Base-by-base conservation (phyloP, 2,113 vertebrate species). In the Etheostoma cragini region DNA sequence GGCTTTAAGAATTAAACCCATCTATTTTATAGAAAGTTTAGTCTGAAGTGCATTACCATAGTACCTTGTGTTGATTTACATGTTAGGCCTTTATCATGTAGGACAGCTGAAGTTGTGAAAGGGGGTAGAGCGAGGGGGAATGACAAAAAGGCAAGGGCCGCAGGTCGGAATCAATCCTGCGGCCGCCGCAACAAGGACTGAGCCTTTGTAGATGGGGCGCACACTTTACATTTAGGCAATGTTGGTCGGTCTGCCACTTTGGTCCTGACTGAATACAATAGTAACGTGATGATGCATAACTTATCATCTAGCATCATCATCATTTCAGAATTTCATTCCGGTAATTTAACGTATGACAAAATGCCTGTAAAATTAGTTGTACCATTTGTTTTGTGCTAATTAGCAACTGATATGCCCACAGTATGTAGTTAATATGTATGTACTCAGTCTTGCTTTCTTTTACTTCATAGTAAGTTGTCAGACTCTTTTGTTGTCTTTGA, bases 1-100 rank as follows among this genome's bases (percentile, higher is more conserved):
- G 11, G 61, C 70, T 84, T 80, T 61, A 76, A 49, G 63, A 76
- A 65, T 63, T 72, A 80, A 86, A 88, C 83, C 73, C 57, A 79
- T 71, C 64, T 54, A 11, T 79, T 76, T 80, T 62, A 78, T 14
- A 21, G 49, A 13, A 66, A 24, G 71, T 81, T 81, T 22, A 72
- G 47, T 72, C 49, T 62, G 24, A 47, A 45, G 35, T 64, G 30
- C 30, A 52, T 83, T 66, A 71, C 56, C 26, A 24, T 24, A 21
- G 83, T 19, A 38, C 79, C 50, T 49, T 4, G 6, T 49, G 61
- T 77, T 85, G 83, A 88, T 83, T 78, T 81, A 50, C 75, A 35
- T 35, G 6, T 35, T 35, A 35, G 33, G 33, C 33, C 33, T 35
- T 35, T 35, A 35, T 35, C 6, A 35, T 35, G 6, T 35, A 35